Evolutionary conservation across 2,888 invertebrate genomes (phyloP), one percentile per base, ranked within the genome.

Genomic region (Pachymerium ferrugineum): DNA sequence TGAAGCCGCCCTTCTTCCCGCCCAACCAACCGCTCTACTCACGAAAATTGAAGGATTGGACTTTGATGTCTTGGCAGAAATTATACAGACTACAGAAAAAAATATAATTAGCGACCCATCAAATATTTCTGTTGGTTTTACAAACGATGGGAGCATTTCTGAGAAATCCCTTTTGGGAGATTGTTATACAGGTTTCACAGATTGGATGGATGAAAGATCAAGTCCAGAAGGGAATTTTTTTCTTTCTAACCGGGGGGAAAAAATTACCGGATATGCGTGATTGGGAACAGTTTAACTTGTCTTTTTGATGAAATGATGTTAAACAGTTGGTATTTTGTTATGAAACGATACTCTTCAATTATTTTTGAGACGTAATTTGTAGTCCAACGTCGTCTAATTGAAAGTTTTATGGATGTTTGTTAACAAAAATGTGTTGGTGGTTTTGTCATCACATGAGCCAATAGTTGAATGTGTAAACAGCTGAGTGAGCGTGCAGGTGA

Each of bases 41-140:
- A n/a, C n/a, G n/a, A n/a, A 54, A 54, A 54, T 54, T 54, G 54
- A 54, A 22, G 54, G 54, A 54, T 54, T 25, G 25, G 54, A 28
- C 25, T 54, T 54, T 54, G 25, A 8, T 38, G 3, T 16, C 38
- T 16, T 38, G 38, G 38, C 38, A 38, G 16, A 38, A 38, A 38
- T 38, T 38, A 3, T 4, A 38, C 3, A 38, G 16, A 38, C 12
- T 12, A 6, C 3, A 38, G n/a, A 25, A 25, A 25, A 54, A 54
- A 25, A 25, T 25, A 14, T 54, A 54, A 54, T 54, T 54, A 25
- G 47, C 5, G 5, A 47, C 22, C 19, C 1, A n/a, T n/a, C n/a
- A n/a, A n/a, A n/a, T n/a, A 25, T 54, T 54, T 3, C 25, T 25
- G n/a, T n/a, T n/a, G n/a, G 54, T 22, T 54, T 54, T 54, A 54